A percentile compares a stretch with the other conserved stretches of the same genome.
phyloP scores from a whole-genome alignment of 2,113 vertebrate genomes.

The Neogale vison region DNA sequence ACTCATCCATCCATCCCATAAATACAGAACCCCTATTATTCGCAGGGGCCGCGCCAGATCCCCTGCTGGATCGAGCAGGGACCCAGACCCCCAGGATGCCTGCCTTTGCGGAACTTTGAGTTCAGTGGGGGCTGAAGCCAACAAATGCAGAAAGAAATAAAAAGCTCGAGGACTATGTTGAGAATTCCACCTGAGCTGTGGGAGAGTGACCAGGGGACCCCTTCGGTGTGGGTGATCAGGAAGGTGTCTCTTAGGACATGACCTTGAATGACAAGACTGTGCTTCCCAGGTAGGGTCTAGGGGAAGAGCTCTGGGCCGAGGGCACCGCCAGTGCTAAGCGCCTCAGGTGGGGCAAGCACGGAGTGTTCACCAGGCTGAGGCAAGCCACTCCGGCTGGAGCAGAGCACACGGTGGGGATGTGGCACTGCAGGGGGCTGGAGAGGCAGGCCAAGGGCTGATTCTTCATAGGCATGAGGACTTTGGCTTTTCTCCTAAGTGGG shows the following conservation, averaged over 20 bases:
- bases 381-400: background rate
- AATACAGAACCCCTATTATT: background rate
- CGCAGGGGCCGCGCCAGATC: background rate
- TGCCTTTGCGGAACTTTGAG: rapidly evolving
- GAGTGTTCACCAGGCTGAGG: background rate
- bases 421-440: rapidly evolving
- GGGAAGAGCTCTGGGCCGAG: background rate
- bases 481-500: background rate
- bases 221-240: background rate
- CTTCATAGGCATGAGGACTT: background rate
- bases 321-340: background rate
- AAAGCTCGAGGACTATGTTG: background rate
- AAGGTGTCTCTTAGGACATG: background rate
- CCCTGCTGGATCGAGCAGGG: background rate
- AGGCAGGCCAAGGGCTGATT: background rate
- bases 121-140: background rate
- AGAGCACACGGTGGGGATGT: rapidly evolving
- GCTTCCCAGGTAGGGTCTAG: background rate
- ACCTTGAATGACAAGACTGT: background rate
- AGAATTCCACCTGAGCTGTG: background rate
- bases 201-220: background rate
- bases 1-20: background rate
- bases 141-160: background rate
- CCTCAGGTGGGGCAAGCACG: background rate
- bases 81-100: background rate